phyloP scores from a whole-genome alignment of 2,797 vertebrate species.

The Parotocinclus haroldoi region DNA sequence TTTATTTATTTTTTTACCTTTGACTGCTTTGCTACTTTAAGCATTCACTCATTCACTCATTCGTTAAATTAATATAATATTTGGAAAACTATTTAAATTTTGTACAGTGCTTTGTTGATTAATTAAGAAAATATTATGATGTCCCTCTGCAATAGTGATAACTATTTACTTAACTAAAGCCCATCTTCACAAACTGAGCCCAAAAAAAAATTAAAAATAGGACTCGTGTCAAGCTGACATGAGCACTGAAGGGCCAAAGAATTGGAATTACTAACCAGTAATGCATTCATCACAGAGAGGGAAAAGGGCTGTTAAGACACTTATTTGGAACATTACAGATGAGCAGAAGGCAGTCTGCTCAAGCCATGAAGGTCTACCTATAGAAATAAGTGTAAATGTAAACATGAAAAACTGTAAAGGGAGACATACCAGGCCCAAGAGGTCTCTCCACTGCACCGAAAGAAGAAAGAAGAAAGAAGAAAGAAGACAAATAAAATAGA shows the following conservation, averaged over 20 bases:
- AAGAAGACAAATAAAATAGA: too few species aligned
- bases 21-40: too few species aligned
- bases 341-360: slow-evolving; percentile 30
- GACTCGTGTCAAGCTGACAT: not conserved
- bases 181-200: too few species aligned
- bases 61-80: too few species aligned
- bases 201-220: too few species aligned
- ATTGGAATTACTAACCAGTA: slow-evolving; percentile 31
- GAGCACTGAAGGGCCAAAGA: slow-evolving; percentile 15
- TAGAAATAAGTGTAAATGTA: slow-evolving; percentile 39
- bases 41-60: too few species aligned
- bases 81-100: too few species aligned
- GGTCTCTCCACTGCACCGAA: slow-evolving; percentile 77
- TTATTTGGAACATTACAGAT: slow-evolving; percentile 38
- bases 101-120: too few species aligned
- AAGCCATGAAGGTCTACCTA: slow-evolving; percentile 34
- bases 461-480: slow-evolving; percentile 58
- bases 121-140: too few species aligned
- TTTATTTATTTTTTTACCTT: too few species aligned
- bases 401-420: slow-evolving; percentile 35
- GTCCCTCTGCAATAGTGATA: too few species aligned
- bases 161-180: too few species aligned
- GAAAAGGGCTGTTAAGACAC: slow-evolving; percentile 33
- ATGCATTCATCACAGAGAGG: slow-evolving; percentile 28
- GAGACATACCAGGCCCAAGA: slow-evolving; percentile 76